phyloP scores from a whole-genome alignment of 1,140 invertebrate species.

The Neodiprion fabricii region DNA sequence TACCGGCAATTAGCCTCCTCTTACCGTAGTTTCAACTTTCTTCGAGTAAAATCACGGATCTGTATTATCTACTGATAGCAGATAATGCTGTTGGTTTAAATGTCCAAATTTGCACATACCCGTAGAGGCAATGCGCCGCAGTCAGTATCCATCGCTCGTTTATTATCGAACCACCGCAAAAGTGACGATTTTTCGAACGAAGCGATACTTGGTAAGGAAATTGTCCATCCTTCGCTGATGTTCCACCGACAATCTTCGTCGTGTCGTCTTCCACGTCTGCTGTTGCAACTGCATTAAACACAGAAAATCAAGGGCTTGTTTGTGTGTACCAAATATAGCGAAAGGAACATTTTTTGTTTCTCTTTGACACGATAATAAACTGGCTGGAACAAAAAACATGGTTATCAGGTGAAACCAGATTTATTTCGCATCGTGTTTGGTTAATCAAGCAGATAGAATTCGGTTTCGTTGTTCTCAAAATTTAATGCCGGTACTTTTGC shows the following conservation, averaged over 20 bases:
- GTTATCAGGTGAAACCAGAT: neutral
- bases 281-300: neutral
- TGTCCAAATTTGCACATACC: constrained; percentile 33
- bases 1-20: too few species aligned
- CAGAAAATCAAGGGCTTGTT: too few species aligned
- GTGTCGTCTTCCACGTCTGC: neutral
- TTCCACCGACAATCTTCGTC: constrained; percentile 58
- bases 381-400: neutral
- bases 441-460: neutral
- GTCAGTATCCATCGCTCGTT: constrained; percentile 62
- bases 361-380: neutral
- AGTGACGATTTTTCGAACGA: constrained; percentile 46
- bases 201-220: constrained; percentile 61
- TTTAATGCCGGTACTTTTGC: too few species aligned
- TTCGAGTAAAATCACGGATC: too few species aligned
- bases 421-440: neutral
- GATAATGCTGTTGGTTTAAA: constrained; percentile 9
- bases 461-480: too few species aligned
- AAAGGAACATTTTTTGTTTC: neutral
- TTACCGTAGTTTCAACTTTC: too few species aligned
- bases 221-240: constrained; percentile 47
- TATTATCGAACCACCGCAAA: constrained; percentile 65
- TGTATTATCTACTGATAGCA: too few species aligned
- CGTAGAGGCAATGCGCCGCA: constrained; percentile 63
- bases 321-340: neutral